Evolutionary conservation across 2,888 invertebrate genomes (phyloP), one percentile per base, ranked within the genome.

Genomic region (Agrochola litura): DNA sequence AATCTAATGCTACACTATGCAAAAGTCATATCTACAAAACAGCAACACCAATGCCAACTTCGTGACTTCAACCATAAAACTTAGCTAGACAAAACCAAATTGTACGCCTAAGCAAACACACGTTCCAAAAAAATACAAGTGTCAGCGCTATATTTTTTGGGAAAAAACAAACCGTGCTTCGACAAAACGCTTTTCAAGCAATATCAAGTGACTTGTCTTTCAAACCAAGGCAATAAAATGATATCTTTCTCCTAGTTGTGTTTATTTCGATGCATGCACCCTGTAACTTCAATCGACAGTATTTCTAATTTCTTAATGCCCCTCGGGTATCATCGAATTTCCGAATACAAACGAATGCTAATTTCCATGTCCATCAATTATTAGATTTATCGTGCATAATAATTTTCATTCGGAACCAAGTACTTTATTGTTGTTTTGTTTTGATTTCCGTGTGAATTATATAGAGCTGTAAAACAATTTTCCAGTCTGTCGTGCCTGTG

Each of bases 181-280:
- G 6, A 64, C 14, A 19, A 56, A 76, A 65, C 46, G 22, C 22
- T 6, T 65, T 76, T 76, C 25, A 67, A 68, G n/a, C 30, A 49
- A 22, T 49, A 30, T 46, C 37, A 76, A 56, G 49, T 52, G 30
- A 14, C 9, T 61, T 41, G 16, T 73, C 46, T 73, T 49, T 5
- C 6, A 10, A 76, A 41, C 6, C 19, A 25, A 58, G 49, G 49
- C 6, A 3, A 65, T 41, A 65, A 25, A 66, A 12, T 12, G 6
- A 16, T 52, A 64, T 75, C 22, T 56, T 9, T 37, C n/a, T n/a
- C n/a, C n/a, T n/a, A n/a, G n/a, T n/a, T n/a, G n/a, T 30, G 30
- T 30, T 30, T 46, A 76, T 60, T 46, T 46, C 12, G 9, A 70
- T 6, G 22, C 25, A 46, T 2, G 10, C 12, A 37, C 6, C 4